These are phyloP conservation scores for Chydorus sphaericus DNA, from an alignment of 2,888 invertebrate species.

Conservation along the genomic window DNA sequence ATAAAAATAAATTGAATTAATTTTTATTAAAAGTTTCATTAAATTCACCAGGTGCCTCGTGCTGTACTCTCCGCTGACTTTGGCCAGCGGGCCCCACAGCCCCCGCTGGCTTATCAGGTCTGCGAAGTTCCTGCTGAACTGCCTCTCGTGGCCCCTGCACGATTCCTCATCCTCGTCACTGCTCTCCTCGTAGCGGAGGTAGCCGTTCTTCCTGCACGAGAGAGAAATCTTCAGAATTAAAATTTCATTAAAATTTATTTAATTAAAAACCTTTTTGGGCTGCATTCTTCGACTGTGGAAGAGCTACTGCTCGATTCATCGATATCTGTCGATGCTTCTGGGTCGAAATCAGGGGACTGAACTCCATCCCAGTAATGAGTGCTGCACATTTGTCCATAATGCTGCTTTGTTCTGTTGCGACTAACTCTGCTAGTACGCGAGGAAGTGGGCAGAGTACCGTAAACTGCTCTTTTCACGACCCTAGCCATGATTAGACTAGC, in stretches of 20 bases:
- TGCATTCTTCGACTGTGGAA: constrained; percentile 45
- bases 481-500: constrained; percentile 56
- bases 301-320: constrained; percentile 57
- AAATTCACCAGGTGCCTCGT: constrained; percentile 75
- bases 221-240: no score
- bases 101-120: constrained; percentile 60
- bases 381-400: no score
- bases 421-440: constrained; percentile 49
- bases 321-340: no score
- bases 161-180: constrained; percentile 76
- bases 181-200: constrained; percentile 74
- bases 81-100: constrained; percentile 51
- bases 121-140: no score
- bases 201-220: constrained; percentile 83
- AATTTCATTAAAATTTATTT: no score
- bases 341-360: no score
- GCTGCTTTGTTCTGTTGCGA: no score
- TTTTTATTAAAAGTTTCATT: no score
- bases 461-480: constrained; percentile 51
- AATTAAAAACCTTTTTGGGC: no score
- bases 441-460: constrained; percentile 62
- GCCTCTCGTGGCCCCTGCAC: no score
- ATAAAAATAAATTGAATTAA: no score
- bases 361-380: no score
- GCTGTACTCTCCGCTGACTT: constrained; percentile 61